phyloP scores from a whole-genome alignment of 2,113 vertebrate species.

The Machaerirhynchus nigripectus region DNA sequence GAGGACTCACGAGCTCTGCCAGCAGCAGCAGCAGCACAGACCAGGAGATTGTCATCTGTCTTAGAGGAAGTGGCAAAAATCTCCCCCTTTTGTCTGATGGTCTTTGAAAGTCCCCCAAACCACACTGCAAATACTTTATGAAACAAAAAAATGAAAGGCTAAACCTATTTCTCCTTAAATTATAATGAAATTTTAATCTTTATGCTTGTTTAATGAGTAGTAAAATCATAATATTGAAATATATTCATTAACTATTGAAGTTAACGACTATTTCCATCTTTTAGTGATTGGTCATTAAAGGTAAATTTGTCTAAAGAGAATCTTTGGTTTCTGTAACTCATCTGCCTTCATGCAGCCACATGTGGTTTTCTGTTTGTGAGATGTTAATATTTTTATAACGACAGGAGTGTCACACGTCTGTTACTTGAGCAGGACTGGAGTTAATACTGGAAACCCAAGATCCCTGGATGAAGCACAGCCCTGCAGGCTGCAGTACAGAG shows the following conservation, averaged over 20 bases:
- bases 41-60: background rate
- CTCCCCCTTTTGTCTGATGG: background rate
- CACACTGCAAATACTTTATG: background rate
- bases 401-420: background rate
- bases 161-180: background rate
- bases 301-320: constrained; percentile 6
- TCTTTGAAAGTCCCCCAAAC: background rate
- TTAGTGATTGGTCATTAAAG: background rate
- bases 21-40: background rate
- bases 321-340: background rate
- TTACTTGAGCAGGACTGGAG: background rate
- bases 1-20: background rate
- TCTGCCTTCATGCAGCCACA: background rate
- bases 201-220: constrained; percentile 24
- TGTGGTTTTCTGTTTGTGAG: background rate
- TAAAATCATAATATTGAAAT: constrained; percentile 42
- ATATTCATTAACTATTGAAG: constrained; percentile 32
- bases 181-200: constrained; percentile 18
- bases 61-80: background rate
- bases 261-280: background rate
- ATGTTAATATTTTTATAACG: background rate
- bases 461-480: background rate
- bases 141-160: background rate
- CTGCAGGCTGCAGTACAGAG: background rate
- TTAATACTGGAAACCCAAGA: background rate